Base-by-base conservation (phyloP, 1,140 invertebrate genomes). In the Microvelia longipes region DNA sequence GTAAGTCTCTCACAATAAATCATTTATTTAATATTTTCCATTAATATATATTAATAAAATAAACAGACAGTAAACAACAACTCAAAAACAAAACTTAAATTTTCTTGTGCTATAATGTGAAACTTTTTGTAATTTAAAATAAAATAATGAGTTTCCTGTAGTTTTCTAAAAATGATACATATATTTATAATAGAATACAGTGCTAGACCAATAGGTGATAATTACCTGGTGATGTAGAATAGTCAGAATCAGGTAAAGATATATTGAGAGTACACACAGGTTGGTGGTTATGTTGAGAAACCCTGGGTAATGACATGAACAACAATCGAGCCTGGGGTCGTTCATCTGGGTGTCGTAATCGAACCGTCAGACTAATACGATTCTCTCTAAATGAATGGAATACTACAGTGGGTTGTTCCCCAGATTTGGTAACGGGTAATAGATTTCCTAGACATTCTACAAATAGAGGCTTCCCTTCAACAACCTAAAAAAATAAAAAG, bases 401-500 rank as follows among this genome's bases (percentile, higher is more conserved):
- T 71, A 86, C 87, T 61, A 95, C 81, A 74, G 86, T 87, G 27
- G 96, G 85, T 78, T 97, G 95, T 75, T 96, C 93, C 28, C 93
- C 93, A 61, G 92, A 93, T 80, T 96, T 97, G 69, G 93, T 88
- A 64, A 98, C 90, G 19, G 95, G 94, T 28, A 95, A 86, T 30
- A 98, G 82, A 81, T 98, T 98, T n/a, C 95, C 95, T 74, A 90
- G 91, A 84, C 97, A 96, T 81, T 98, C 95, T 75, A 98, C 84
- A 80, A 87, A 97, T 74, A 96, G 88, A 64, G 89, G 86, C 79
- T 93, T 92, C 28, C 87, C 87, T 80, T 95, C 92, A 29, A 96
- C 80, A 66, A 97, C 90, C 82, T 89, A 73, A 2, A 69, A 50
- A 50, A 50, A 50, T 50, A 50, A 11, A 50, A 19, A 50, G n/a